Evolutionary conservation across 2,797 vertebrate species (phyloP).

Genomic region (Parotocinclus haroldoi): DNA sequence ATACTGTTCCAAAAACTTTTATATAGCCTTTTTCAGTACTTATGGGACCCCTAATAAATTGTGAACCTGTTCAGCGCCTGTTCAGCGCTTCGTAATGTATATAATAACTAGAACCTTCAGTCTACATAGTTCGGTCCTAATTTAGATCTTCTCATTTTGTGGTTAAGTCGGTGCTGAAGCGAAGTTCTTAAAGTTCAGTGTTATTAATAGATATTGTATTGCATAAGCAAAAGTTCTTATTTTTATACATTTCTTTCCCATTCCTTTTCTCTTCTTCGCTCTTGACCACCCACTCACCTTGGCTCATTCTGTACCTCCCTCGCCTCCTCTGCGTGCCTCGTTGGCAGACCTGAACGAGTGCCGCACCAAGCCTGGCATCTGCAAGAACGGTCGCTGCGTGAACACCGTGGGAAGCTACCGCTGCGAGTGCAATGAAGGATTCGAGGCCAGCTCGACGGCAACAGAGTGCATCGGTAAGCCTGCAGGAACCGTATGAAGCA

Average conservation of each 20-base stretch:
- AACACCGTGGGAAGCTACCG: conserved; percentile 88
- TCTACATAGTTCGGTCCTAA: too few species aligned
- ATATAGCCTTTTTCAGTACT: too few species aligned
- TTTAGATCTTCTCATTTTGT: too few species aligned
- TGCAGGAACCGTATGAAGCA: conserved; percentile 15
- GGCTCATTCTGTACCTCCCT: conserved; percentile 12
- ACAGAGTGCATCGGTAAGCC: conserved; percentile 86
- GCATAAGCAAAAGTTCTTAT: conserved; percentile 3
- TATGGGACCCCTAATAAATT: too few species aligned
- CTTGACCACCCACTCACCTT: conserved; percentile 7
- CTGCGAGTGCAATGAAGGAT: conserved; percentile 88
- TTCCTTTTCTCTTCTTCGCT: conserved; percentile 1
- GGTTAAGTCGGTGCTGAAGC: too few species aligned
- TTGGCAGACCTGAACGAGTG: conserved; percentile 89
- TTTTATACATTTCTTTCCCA: not conserved
- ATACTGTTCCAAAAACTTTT: too few species aligned
- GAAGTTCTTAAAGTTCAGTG: too few species aligned
- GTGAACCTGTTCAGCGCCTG: too few species aligned
- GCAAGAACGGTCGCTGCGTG: conserved; percentile 84
- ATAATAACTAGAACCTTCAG: too few species aligned
- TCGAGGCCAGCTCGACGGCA: conserved; percentile 80
- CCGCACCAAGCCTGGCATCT: conserved; percentile 81
- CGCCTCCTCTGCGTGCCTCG: conserved; percentile 10
- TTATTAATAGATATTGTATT: conserved; percentile 6
- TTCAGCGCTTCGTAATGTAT: too few species aligned